phyloP scores from a whole-genome alignment of 2,888 invertebrate genomes.

The Pinctada fucata region DNA sequence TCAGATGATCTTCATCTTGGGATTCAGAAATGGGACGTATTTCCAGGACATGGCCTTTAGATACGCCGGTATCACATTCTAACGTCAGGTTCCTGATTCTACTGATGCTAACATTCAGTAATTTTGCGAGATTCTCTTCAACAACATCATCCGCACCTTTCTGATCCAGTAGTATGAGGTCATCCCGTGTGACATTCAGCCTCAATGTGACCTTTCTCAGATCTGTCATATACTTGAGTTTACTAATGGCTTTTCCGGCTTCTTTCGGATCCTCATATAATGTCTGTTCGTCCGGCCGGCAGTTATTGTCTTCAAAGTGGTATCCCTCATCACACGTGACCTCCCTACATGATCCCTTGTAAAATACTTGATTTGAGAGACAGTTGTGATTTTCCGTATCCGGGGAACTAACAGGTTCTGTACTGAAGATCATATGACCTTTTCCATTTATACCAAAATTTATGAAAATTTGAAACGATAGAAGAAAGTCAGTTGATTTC shows the following conservation, averaged over 20 bases:
- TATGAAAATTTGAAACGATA: slow-evolving; percentile 67
- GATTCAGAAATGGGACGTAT: background rate
- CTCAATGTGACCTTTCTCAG: slow-evolving; percentile 49
- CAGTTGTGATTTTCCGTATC: slow-evolving; percentile 37
- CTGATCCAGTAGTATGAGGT: slow-evolving; percentile 38
- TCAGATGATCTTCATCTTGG: background rate
- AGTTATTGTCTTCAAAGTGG: slow-evolving; percentile 47
- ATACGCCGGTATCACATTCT: slow-evolving; percentile 36
- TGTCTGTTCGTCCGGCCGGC: slow-evolving; percentile 34
- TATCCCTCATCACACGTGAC: slow-evolving; percentile 54
- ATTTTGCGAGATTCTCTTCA: slow-evolving; percentile 38
- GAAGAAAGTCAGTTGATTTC: slow-evolving; percentile 49
- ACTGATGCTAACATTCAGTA: slow-evolving; percentile 53
- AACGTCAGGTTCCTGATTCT: slow-evolving; percentile 56
- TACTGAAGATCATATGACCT: slow-evolving; percentile 66
- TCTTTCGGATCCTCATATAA: slow-evolving; percentile 32
- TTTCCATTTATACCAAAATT: slow-evolving; percentile 72
- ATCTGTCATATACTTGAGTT: slow-evolving; percentile 32
- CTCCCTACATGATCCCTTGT: slow-evolving; percentile 50
- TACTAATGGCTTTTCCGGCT: slow-evolving; percentile 34
- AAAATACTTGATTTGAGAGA: slow-evolving; percentile 50
- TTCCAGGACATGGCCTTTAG: background rate
- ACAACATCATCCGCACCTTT: slow-evolving; percentile 41
- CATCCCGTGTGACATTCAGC: slow-evolving; percentile 49
- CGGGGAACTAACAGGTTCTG: slow-evolving; percentile 28